Base-by-base conservation (phyloP, 1,140 invertebrate genomes). In the Zaprionus inermis region DNA sequence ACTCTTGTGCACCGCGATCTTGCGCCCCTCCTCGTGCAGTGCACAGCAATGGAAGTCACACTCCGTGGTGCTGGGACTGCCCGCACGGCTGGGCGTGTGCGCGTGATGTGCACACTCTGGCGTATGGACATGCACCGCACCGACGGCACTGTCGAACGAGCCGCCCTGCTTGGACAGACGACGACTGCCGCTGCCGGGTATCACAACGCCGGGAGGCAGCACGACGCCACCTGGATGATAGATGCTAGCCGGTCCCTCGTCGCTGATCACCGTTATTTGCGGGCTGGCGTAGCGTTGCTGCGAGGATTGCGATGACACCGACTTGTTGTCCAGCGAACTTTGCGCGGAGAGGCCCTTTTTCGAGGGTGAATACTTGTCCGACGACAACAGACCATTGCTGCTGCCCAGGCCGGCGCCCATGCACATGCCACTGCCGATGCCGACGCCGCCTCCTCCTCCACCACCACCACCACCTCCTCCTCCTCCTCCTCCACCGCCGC, bases 41-140 rank as follows among this genome's bases (percentile, higher is more conserved):
- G 97, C 96, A 93, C 97, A 98, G 92, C 97, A 98, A 92, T 98
- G 97, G 93, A 98, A 98, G 93, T 98, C 97, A 93, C 97, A 98
- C 90, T 98, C 97, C 34, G 94, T 94, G 51, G 93, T 92, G 34
- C 94, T 93, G 75, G 94, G 94, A 51, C 93, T 92, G 49, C 93
- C 93, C 93, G 79, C 94, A 90, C 90, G 86, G 70, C 91, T 93
- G 20, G 94, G 94, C 72, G 95, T 95, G 66, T 95, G 95, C 71
- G 94, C 95, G 83, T 96, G 95, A 81, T 96, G 95, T 41, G 95
- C 95, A 92, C 96, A 97, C 92, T 97, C 96, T 24, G 96, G 94
- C 76, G 96, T 97, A 92, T 97, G 96, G 79, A 97, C 95, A 93
- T 97, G 96, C 69, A 96, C 95, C 69, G 95, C 95, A 57, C 92